phyloP scores from a whole-genome alignment of 2,888 invertebrate species.

The Argyra leucocephala region DNA sequence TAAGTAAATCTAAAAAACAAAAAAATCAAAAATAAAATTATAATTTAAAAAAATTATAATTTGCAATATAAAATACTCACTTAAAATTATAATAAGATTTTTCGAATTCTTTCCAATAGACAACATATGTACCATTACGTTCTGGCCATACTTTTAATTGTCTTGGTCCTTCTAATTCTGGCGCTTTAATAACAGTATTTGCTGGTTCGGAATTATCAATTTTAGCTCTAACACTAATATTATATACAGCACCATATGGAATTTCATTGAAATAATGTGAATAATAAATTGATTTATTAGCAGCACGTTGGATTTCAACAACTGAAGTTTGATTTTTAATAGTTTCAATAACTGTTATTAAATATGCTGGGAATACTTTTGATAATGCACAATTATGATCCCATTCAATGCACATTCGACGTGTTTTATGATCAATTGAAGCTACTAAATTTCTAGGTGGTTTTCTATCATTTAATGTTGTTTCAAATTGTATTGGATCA shows the following conservation, averaged over 20 bases:
- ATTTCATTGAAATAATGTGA: conserved; percentile 48
- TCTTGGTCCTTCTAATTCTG: conserved; percentile 53
- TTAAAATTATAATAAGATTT: conserved; percentile 23
- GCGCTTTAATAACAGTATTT: conserved; percentile 48
- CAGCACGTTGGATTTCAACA: conserved; percentile 47
- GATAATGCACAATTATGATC: conserved; percentile 55
- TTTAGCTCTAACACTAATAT: conserved; percentile 44
- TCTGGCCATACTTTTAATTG: conserved; percentile 53
- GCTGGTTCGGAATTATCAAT: conserved; percentile 36
- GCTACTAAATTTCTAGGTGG: conserved; percentile 60
- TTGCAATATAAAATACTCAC: conserved; percentile 22
- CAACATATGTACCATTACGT: conserved; percentile 53
- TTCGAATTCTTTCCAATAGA: conserved; percentile 55
- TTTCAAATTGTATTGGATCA: conserved; percentile 47
- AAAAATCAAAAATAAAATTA: background rate
- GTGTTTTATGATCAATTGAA: conserved; percentile 34
- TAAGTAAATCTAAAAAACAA: conserved; percentile 46
- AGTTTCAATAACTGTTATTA: conserved; percentile 48
- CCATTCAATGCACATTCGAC: conserved; percentile 58
- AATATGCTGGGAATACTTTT: conserved; percentile 27
- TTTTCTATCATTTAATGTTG: conserved; percentile 56
- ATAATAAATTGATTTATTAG: conserved; percentile 40
- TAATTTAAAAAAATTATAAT: background rate
- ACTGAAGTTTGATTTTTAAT: conserved; percentile 42
- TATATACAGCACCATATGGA: conserved; percentile 48